A percentile compares a stretch with the other conserved stretches of the same genome.
Evolutionary conservation across 1,140 invertebrate genomes (phyloP).

Genomic region (Drosophila hydei): DNA sequence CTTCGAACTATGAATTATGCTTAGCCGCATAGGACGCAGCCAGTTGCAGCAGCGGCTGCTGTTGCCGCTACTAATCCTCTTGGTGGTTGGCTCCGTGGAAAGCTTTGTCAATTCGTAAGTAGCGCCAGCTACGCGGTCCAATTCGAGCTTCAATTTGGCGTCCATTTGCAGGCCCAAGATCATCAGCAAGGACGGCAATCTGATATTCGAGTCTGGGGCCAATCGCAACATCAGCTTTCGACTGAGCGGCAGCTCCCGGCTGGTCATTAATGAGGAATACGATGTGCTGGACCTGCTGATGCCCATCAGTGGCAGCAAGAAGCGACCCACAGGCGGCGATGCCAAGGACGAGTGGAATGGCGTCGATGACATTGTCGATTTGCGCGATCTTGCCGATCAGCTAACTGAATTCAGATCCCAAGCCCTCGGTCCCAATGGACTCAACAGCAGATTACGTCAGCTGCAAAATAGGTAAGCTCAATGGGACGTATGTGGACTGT

Average conservation of each 20-base stretch:
- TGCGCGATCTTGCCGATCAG: constrained; percentile 50
- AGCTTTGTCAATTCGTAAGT: constrained; percentile 78
- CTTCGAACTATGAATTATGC: not conserved
- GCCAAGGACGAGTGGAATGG: constrained; percentile 57
- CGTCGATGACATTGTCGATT: constrained; percentile 30
- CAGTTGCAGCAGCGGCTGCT: constrained; percentile 29
- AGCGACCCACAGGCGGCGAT: constrained; percentile 39
- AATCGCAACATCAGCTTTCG: constrained; percentile 88
- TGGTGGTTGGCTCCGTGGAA: constrained; percentile 25
- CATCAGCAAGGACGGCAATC: constrained; percentile 86
- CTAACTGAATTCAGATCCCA: constrained; percentile 34
- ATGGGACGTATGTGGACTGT: not conserved
- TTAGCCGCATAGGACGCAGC: constrained; percentile 16
- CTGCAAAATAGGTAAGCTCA: constrained; percentile 61
- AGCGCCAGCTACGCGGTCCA: not conserved
- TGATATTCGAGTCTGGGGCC: constrained; percentile 87
- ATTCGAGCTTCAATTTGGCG: not conserved
- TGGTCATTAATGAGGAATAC: constrained; percentile 87
- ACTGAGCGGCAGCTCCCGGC: constrained; percentile 86
- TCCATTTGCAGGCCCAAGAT: constrained; percentile 86
- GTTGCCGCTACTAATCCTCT: constrained; percentile 21
- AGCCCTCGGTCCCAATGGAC: constrained; percentile 48
- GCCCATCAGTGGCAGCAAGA: constrained; percentile 36
- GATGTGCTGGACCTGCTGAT: constrained; percentile 84
- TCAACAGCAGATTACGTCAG: constrained; percentile 34